A percentile compares a stretch with the other conserved stretches of the same genome.
Conservation (phyloP, 1,140 invertebrate species). For the Planococcus citri region DNA sequence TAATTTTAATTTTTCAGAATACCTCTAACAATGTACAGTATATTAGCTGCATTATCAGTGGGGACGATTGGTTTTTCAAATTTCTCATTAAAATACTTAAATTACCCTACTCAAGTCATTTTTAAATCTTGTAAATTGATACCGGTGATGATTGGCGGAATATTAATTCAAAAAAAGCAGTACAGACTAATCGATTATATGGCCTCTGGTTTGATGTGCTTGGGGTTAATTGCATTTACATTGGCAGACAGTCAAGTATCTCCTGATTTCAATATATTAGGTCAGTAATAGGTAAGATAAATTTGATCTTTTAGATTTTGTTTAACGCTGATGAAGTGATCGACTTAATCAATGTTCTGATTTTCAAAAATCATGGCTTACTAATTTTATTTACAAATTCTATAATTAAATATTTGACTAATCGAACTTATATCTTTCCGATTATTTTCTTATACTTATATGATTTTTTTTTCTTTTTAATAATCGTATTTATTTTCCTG, state of each 20-base stretch:
- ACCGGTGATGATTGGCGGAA: constrained; percentile 82
- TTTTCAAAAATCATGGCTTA: not conserved
- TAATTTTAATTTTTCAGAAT: constrained; percentile 53
- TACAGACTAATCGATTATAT: constrained; percentile 72
- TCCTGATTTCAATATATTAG: constrained; percentile 70
- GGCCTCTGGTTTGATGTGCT: constrained; percentile 74
- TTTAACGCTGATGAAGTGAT: not conserved
- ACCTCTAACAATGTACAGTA: constrained; percentile 62
- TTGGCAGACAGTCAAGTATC: constrained; percentile 80
- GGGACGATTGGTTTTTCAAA: constrained; percentile 95
- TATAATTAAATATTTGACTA: no score
- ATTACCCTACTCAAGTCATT: constrained; percentile 88
- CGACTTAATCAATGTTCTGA: not conserved
- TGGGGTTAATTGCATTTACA: constrained; percentile 84
- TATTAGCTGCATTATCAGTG: constrained; percentile 74
- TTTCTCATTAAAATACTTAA: constrained; percentile 84
- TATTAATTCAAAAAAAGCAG: constrained; percentile 80
- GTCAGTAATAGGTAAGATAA: constrained; percentile 29
- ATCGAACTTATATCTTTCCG: no score
- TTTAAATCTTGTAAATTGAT: constrained; percentile 95
- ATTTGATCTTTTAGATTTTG: not conserved
- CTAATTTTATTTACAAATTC: no score
- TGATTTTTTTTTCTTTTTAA: no score
- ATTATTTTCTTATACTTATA: no score
- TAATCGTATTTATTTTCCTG: no score